phyloP scores from a whole-genome alignment of 1,140 invertebrate genomes.

The Charaxes varanes region DNA sequence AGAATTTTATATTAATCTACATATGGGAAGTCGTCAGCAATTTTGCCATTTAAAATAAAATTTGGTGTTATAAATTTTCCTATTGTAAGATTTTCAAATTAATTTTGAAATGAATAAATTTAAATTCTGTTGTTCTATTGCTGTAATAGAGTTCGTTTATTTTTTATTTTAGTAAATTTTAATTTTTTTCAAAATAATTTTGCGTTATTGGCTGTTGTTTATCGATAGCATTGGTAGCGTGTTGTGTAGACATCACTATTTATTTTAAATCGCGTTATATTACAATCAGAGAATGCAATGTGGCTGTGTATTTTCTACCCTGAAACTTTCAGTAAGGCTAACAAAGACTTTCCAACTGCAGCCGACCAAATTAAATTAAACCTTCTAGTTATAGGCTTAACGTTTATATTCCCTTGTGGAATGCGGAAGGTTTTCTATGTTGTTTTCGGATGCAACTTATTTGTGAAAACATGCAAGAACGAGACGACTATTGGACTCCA shows the following conservation, averaged over 20 bases:
- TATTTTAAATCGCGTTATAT: constrained; percentile 70
- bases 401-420: constrained; percentile 25
- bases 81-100: too few species aligned
- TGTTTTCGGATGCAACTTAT: constrained; percentile 72
- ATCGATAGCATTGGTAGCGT: constrained; percentile 17
- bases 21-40: too few species aligned
- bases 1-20: too few species aligned
- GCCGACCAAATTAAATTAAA: constrained; percentile 21
- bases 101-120: too few species aligned
- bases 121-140: too few species aligned
- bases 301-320: constrained; percentile 51
- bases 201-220: background rate
- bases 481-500: constrained; percentile 29
- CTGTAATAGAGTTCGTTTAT: too few species aligned
- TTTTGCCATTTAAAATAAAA: too few species aligned
- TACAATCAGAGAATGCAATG: constrained; percentile 65
- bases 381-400: constrained; percentile 20
- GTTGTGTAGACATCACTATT: constrained; percentile 43
- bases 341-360: constrained; percentile 50
- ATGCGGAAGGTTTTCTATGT: constrained; percentile 54
- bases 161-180: too few species aligned
- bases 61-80: too few species aligned
- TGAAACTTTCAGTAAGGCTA: constrained; percentile 57
- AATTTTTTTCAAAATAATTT: too few species aligned
- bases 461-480: constrained; percentile 63